Base-by-base conservation (phyloP, 2,113 vertebrate species). In the Podocnemis expansa region DNA sequence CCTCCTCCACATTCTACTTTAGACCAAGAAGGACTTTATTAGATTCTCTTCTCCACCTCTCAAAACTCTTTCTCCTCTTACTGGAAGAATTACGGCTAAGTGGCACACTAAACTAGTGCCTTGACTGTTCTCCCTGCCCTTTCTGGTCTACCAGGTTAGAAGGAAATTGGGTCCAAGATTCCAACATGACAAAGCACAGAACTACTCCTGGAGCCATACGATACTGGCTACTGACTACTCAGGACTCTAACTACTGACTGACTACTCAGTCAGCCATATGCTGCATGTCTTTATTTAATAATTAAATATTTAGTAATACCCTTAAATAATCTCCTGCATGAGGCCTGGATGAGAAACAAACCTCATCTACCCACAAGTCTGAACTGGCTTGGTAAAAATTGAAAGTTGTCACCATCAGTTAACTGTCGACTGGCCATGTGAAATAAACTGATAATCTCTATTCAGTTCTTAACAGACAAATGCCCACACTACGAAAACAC, bases 1-100 rank as follows among this genome's bases (percentile, higher is more conserved):
- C n/a, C n/a, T n/a, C n/a, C 34, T 85, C 43, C 3, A 3, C 14
- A 3, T 17, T 83, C n/a, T 8, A 31, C 70, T 52, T 31, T 0
- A 4, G 38, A 9, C 38, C 5, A 87, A 87, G 92, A 70, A 67
- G 34, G 1, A 47, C 6, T 5, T 38, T 38, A 21, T 70, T 19
- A 90, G 24, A 29, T 3, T 1, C 84, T 38, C 13, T 56, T 60
- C 25, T 70, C 10, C 76, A 3, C 2, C 1, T 16, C 9, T 31
- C 79, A 84, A 89, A n/a, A 78, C n/a, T 13, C 54, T 51, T 41
- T 8, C n/a, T 55, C 25, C 12, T 55, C 38, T 80, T 38, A 52
- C 17, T 70, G 38, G 54, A 80, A 54, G n/a, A 55, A 55, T 24
- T 70, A 70, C 34, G 21, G 34, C 63, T 38, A 38, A 70, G n/a